Evolutionary conservation across 2,797 vertebrate species (phyloP).

Genomic region (Numenius phaeopus): DNA sequence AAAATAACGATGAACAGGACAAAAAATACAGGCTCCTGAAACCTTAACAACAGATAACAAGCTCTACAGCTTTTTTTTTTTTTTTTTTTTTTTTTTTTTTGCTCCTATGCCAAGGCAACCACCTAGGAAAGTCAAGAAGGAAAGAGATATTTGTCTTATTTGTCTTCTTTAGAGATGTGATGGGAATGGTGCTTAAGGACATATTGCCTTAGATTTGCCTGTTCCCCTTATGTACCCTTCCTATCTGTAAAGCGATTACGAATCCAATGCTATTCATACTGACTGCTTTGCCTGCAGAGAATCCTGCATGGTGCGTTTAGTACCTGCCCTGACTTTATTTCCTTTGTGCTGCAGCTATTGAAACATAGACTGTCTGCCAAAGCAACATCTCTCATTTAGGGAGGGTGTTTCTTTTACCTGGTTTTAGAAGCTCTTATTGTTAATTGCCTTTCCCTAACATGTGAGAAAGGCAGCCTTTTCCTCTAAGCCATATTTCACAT

Average conservation of each 20-base stretch:
- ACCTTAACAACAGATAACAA: background rate
- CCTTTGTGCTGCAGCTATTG: background rate
- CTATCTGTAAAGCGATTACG: background rate
- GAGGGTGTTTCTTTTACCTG: background rate
- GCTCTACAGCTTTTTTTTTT: background rate
- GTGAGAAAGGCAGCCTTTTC: background rate
- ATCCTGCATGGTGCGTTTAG: background rate
- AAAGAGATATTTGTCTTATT: background rate
- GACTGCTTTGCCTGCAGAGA: background rate
- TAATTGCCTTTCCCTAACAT: background rate
- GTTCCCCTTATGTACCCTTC: background rate
- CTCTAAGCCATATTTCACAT: conserved; percentile 21
- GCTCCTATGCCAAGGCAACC: background rate
- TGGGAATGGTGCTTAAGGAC: background rate
- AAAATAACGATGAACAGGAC: background rate
- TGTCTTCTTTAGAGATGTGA: background rate
- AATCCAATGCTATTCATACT: background rate
- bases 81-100: background rate
- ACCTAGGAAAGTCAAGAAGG: background rate
- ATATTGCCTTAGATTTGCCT: background rate
- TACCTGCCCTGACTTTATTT: background rate
- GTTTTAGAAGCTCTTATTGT: background rate
- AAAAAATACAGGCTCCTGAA: background rate
- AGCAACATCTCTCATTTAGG: background rate
- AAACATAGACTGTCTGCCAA: background rate